Percentiles rank a stretch among this genome's conserved stretches.
phyloP scores from a whole-genome alignment of 2,888 invertebrate species.

The Chymomyza fuscimana region DNA sequence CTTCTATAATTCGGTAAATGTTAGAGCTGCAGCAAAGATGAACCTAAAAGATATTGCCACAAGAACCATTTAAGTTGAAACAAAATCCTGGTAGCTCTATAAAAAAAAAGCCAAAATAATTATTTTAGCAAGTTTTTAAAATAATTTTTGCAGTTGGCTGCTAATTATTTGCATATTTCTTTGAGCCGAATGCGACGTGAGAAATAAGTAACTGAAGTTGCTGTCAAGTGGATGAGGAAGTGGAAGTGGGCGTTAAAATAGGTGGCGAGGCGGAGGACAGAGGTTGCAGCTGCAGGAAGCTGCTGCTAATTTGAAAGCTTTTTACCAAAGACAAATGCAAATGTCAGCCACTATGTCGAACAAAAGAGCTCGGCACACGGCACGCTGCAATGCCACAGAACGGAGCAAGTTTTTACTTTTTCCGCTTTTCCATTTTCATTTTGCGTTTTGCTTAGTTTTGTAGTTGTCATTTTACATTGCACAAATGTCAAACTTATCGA shows the following conservation, averaged over 20 bases:
- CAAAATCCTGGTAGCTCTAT: not conserved
- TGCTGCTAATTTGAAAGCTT: constrained; percentile 70
- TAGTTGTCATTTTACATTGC: constrained; percentile 70
- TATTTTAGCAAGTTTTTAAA: constrained; percentile 27
- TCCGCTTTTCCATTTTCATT: constrained; percentile 41
- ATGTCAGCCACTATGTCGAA: constrained; percentile 50
- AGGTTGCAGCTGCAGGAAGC: constrained; percentile 2
- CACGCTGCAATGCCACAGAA: not conserved
- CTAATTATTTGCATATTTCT: constrained; percentile 69
- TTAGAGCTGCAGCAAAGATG: too few relatives aligned
- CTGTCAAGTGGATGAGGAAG: not conserved
- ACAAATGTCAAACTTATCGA: constrained; percentile 72
- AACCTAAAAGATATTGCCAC: not conserved
- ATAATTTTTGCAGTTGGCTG: constrained; percentile 42
- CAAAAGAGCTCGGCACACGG: too few relatives aligned
- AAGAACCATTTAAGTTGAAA: not conserved
- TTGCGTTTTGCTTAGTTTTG: constrained; percentile 46
- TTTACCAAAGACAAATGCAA: constrained; percentile 65
- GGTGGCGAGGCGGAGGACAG: too few relatives aligned
- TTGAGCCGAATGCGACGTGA: constrained; percentile 44
- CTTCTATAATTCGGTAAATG: too few relatives aligned
- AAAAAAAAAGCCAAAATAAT: not conserved
- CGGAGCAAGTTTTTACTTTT: not conserved
- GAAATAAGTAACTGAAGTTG: constrained; percentile 2
- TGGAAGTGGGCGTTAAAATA: not conserved